Conservation (phyloP, 2,888 invertebrate genomes). For the Leucophenga montana region DNA sequence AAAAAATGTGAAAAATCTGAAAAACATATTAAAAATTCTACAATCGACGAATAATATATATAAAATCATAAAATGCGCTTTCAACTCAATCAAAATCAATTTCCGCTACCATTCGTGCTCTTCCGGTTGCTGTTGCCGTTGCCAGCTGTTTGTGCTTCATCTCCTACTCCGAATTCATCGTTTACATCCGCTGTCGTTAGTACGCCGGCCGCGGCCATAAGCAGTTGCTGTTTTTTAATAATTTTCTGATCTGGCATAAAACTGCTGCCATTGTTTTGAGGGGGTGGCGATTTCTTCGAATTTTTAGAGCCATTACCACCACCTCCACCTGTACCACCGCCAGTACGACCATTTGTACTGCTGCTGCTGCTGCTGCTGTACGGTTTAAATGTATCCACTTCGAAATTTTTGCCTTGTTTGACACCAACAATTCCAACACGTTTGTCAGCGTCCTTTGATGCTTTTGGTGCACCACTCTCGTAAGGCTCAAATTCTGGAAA, state of each 20-base stretch:
- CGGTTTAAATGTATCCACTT: constrained; percentile 55
- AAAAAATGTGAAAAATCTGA: no score
- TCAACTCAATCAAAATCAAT: constrained; percentile 20
- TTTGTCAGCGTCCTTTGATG: constrained; percentile 50
- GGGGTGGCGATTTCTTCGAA: constrained; percentile 69
- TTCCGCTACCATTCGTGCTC: constrained; percentile 55
- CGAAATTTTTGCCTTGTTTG: constrained; percentile 55
- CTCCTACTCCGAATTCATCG: no score
- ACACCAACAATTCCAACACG: constrained; percentile 24
- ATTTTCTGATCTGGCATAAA: constrained; percentile 66
- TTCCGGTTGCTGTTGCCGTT: constrained; percentile 45
- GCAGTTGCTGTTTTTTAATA: constrained; percentile 66
- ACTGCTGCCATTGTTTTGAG: constrained; percentile 55
- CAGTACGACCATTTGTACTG: constrained; percentile 3
- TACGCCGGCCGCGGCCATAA: constrained; percentile 62
- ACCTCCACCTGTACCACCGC: not conserved
- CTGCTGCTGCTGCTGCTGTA: constrained; percentile 40
- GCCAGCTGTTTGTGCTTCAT: not conserved
- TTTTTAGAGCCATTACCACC: constrained; percentile 61
- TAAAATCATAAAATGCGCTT: no score
- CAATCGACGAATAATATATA: no score
- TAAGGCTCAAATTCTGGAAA: constrained; percentile 81
- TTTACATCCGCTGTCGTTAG: constrained; percentile 25
- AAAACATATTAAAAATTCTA: no score
- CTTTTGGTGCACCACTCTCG: constrained; percentile 55